Base-by-base conservation (phyloP, 2,888 invertebrate species). In the Leuctra nigra region DNA sequence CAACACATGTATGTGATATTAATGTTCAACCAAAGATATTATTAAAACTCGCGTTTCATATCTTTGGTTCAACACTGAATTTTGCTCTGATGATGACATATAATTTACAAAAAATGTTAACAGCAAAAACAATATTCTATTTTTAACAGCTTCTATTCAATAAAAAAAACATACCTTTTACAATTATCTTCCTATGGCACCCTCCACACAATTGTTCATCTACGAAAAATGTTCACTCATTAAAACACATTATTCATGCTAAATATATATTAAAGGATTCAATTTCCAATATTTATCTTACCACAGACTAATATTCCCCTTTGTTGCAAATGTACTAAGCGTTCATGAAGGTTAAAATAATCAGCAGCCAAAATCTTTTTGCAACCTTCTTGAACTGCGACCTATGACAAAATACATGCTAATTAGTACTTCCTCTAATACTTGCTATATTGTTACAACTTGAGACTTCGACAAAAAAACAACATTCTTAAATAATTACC, bases 281-380 rank as follows among this genome's bases (percentile, higher is more conserved):
- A 6, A 7, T 11, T 29, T 29, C 11, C 6, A 29, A 29, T 29
- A 29, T 7, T 7, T 53, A 38, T 23, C 61, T 66, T 70, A 77
- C 80, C 78, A 66, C 77, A 75, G 24, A 82, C 81, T 35, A 80
- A 80, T 61, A 91, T 81, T 2, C 91, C 95, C 65, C 82, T 81
- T 67, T 86, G 85, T 68, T 92, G 93, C 24, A 82, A 79, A 22
- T 78, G 74, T 0, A 93, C 86, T 41, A 92, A 73, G 68, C 87
- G 87, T 64, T 90, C 84, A 68, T 94, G 87, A 46, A 93, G 74
- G 67, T 88, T 86, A 66, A 91, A 93, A 71, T 93, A 93, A 74
- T 96, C 95, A 2, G 84, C 82, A 1, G 91, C 81, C n/a, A 96
- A 80, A 60, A 96, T 92, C 67, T 89, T 85, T 67, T 91, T 87